Conservation (phyloP, 2,888 invertebrate species). For the Neria commutata region DNA sequence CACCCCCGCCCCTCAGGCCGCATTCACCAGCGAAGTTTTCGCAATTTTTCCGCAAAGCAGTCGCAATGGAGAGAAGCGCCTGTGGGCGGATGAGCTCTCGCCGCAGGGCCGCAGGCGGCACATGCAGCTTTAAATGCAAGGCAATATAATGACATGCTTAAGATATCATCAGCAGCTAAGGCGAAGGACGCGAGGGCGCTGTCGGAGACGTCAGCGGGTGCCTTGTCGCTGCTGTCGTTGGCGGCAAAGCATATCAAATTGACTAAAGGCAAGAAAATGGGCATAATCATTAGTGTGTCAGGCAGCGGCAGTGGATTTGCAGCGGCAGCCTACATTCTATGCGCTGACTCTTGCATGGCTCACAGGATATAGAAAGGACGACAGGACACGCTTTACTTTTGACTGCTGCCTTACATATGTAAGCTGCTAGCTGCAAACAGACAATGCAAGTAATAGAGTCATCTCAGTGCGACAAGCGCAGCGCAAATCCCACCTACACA, state of each 20-base stretch:
- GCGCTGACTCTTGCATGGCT: conserved; percentile 18
- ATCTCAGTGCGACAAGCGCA: too few species aligned
- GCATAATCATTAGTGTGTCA: conserved; percentile 48
- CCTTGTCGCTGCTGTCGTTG: conserved; percentile 21
- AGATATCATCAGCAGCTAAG: conserved; percentile 54
- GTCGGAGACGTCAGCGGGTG: conserved; percentile 19
- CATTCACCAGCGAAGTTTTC: too few species aligned
- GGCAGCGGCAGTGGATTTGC: conserved; percentile 16
- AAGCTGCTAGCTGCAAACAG: not conserved
- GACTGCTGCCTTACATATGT: not conserved
- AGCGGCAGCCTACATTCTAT: conserved; percentile 26
- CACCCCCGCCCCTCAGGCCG: not conserved
- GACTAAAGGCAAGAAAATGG: conserved; percentile 49
- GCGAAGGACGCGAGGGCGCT: conserved; percentile 20
- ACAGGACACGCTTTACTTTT: not conserved
- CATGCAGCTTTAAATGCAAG: conserved; percentile 48
- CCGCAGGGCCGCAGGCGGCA: conserved; percentile 49
- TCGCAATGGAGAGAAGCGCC: too few species aligned
- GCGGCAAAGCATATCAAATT: conserved; percentile 47
- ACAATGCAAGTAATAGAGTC: not conserved
- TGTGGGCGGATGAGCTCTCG: too few species aligned
- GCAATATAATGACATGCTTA: conserved; percentile 57
- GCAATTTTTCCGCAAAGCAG: conserved; percentile 50
- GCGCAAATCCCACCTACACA: too few species aligned
- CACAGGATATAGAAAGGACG: not conserved